Base-by-base conservation (phyloP, 2,797 vertebrate species). In the Falco cherrug region DNA sequence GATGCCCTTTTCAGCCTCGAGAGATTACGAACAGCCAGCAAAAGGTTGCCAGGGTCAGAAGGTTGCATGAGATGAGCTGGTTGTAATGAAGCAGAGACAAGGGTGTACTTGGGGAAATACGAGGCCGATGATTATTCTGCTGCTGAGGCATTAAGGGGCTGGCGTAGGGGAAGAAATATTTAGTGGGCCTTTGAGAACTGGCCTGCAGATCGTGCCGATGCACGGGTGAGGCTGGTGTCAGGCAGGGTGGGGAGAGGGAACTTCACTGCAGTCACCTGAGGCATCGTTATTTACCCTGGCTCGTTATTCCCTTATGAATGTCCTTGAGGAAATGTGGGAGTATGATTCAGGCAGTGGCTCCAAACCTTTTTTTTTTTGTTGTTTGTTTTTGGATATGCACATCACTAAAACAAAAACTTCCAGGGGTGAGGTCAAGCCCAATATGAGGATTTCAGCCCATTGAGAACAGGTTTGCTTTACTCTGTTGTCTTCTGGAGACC, bases 91-190 rank as follows among this genome's bases (percentile, higher is more conserved):
- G 90, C 90, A 86, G 95, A 83, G 68, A 85, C 82, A 70, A 18
- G 56, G 5, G 61, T 14, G 95, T 79, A 68, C 95, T 79, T 45
- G 73, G 90, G 96, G 89, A 90, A 93, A 95, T 48, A 64, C 13
- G 81, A 95, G 47, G 10, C 10, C 84, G 33, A 64, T 39, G 79
- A 64, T 86, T 74, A 80, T 94, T 92, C 87, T 91, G 93, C 95
- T 94, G 90, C 90, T 91, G 84, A 95, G 92, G 91, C 78, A 80
- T 39, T 63, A 75, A 54, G 5, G 5, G 71, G 63, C 73, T 6
- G 63, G 29, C 0, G 41, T 24, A 10, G 20, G 60, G 51, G n/a
- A 61, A 77, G 78, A 57, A 89, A 80, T 11, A 4, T 53, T 65
- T 35, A 76, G 87, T 4, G 29, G 57, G 33, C 82, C 77, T 70